These are phyloP conservation scores for Prosapia bicincta DNA, from an alignment of 2,888 invertebrate genomes.

Conservation along the genomic window DNA sequence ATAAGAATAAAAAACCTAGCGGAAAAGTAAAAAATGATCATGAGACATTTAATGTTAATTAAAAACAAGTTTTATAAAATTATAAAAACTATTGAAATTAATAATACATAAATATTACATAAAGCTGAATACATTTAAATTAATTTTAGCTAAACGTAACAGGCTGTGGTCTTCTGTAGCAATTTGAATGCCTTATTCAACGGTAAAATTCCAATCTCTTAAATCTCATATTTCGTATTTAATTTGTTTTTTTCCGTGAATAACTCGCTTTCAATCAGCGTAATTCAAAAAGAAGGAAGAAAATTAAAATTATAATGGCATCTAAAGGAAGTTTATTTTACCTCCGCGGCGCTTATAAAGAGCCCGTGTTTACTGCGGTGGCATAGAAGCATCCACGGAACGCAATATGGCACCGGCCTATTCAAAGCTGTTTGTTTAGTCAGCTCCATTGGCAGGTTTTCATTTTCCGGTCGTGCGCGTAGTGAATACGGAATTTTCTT, in stretches of 20 bases:
- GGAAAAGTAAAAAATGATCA: too few relatives aligned
- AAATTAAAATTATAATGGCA: not conserved
- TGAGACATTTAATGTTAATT: too few relatives aligned
- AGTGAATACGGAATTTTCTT: not conserved
- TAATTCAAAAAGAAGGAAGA: not conserved
- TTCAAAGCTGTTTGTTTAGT: not conserved
- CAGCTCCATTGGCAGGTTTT: not conserved
- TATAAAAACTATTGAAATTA: too few relatives aligned
- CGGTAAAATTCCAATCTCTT: not conserved
- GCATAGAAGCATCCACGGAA: not conserved
- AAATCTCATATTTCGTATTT: not conserved
- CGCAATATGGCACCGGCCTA: not conserved
- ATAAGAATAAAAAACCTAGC: too few relatives aligned
- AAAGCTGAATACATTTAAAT: too few relatives aligned
- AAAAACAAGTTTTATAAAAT: too few relatives aligned
- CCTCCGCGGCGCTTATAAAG: not conserved
- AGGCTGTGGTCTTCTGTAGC: too few relatives aligned
- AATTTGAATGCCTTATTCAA: too few relatives aligned
- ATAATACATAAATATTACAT: too few relatives aligned
- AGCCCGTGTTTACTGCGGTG: not conserved
- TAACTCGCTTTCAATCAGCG: not conserved
- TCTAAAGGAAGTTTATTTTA: not conserved
- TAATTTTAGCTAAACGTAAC: too few relatives aligned
- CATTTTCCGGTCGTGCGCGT: not conserved
- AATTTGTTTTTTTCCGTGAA: not conserved